phyloP scores from a whole-genome alignment of 2,113 vertebrate species.

The Bucco capensis region DNA sequence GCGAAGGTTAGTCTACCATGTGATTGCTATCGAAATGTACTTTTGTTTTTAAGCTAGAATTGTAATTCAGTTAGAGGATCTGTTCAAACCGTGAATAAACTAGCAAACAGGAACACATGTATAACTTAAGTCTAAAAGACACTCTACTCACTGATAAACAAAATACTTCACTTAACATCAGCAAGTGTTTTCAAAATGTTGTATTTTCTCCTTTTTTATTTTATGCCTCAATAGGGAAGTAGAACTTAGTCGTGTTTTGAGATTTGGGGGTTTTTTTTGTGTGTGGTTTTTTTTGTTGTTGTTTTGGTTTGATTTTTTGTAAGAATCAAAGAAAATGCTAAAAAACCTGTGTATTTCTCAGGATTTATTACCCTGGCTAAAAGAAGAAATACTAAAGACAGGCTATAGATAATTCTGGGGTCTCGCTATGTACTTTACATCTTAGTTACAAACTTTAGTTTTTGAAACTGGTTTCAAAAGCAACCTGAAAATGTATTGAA shows the following conservation, averaged over 20 bases:
- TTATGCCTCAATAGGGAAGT: not conserved
- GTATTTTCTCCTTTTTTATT: not conserved
- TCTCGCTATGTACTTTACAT: not conserved
- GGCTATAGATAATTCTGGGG: rapidly evolving
- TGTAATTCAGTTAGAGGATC: not conserved
- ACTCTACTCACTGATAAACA: not conserved
- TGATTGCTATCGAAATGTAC: not conserved
- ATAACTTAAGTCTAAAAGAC: not conserved
- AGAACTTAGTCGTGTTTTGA: not conserved
- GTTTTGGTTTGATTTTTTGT: not conserved
- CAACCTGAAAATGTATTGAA: not conserved
- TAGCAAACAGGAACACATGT: not conserved
- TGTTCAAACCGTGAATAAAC: not conserved
- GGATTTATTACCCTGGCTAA: not conserved
- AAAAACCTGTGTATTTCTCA: not conserved
- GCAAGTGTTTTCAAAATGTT: not conserved
- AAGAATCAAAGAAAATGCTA: not conserved
- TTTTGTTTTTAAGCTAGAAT: not conserved
- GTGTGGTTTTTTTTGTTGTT: not conserved
- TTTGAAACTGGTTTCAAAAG: not conserved
- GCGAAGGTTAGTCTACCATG: not conserved
- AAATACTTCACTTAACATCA: not conserved
- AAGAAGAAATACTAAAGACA: not conserved
- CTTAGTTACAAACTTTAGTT: not conserved
- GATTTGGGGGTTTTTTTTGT: not conserved